Base-by-base conservation (phyloP, 2,113 vertebrate genomes). In the Larimichthys crocea region DNA sequence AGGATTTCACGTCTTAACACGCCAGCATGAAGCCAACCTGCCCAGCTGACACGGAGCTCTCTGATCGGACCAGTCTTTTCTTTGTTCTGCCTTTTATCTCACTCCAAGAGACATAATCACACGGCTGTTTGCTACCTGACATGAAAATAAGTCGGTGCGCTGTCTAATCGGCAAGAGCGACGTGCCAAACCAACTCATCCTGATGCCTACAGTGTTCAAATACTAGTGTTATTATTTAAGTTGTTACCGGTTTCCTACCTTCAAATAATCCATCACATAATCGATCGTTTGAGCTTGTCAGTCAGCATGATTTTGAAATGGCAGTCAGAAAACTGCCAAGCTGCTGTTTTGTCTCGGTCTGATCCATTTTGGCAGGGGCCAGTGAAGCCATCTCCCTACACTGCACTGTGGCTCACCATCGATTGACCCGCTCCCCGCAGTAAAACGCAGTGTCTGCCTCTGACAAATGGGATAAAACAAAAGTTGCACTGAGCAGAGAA, bases 241-340 rank as follows among this genome's bases (percentile, higher is more conserved):
- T 6, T 16, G 20, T 17, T 15, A 66, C 20, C 3, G 6, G 19
- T 48, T 12, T 77, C 90, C 78, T 90, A 92, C 92, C 90, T 76
- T 83, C 53, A 88, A 82, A 84, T 89, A 86, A 74, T 88, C 89
- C 74, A 83, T 86, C 57, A 84, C 69, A 77, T 85, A 84, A 76
- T 89, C 81, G 85, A 92, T 73, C 35, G 44, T 75, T 10, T 56
- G 53, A 64, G 48, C n/a, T 24, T 46, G 42, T 6, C 11, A 40
- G 64, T 76, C 67, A 26, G 53, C 83, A 90, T 85, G 69, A 29
- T 84, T 72, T 35, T 52, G 57, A 61, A 19, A 56, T 80, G 46
- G 72, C 56, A 20, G 50, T 24, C 17, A 67, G 64, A 79, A 79
- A 48, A 48, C n/a, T 66, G 76, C 52, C 56, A 74, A 78, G 57